Evolutionary conservation across 2,888 invertebrate species (phyloP), one percentile per base, ranked within the genome.

Genomic region (Heliconius ismenius): DNA sequence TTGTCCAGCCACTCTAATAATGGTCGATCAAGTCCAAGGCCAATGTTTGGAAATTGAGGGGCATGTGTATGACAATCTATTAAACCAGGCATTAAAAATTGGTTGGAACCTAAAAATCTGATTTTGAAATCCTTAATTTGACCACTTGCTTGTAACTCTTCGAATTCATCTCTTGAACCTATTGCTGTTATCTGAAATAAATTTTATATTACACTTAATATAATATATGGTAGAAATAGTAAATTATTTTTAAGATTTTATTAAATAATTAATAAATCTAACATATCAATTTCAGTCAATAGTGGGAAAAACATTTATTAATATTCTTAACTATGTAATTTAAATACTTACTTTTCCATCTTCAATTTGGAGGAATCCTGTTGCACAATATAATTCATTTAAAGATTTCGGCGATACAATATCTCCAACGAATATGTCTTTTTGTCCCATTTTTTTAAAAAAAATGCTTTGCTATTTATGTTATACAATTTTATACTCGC

Each of bases 41-140:
- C 98, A 76, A 96, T 93, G 90, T 98, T 98, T 0, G 98, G 97
- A 83, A 97, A 97, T 90, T 98, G 98, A 0, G 98, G 96, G 0
- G 98, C 98, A 92, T 98, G 98, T 15, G 97, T 97, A 87, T 98
- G 98, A 32, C 97, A 97, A 89, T 98, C 98, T 4, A 98, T 95
- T 78, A 98, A 95, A 0, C 98, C 98, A 0, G 98, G 98, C 87
- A 98, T 96, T 21, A 98, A 87, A 85, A 98, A 96, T 89, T 97
- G 96, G 72, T 90, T 89, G 7, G 83, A 76, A 13, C 74, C 79
- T 54, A 79, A 62, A 21, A 75, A 15, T 26, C n/a, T 28, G 13
- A 77, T 60, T 32, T 6, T 11, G 15, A 60, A 73, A 18, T 75
- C 70, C 4, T 73, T 62, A 18, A 13, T 26, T 43, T 63, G 32